These are phyloP conservation scores for Drosophila neutralis DNA, from an alignment of 2,888 invertebrate genomes.

Conservation along the genomic window DNA sequence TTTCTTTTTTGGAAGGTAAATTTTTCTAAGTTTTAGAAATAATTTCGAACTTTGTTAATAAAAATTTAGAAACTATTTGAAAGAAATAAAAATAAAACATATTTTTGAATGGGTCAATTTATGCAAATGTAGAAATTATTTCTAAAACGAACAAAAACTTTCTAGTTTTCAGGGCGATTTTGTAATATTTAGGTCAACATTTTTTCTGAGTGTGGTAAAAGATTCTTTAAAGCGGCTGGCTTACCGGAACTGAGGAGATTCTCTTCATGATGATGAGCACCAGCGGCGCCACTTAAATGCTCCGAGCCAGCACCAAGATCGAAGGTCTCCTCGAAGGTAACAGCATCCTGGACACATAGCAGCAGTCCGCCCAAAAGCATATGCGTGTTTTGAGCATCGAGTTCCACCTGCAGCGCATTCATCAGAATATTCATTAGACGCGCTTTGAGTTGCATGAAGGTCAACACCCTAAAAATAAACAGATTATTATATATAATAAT, in stretches of 20 bases:
- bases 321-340: constrained; percentile 89
- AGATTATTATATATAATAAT: neutral
- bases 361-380: constrained; percentile 93
- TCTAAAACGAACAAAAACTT: neutral
- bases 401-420: constrained; percentile 93
- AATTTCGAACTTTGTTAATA: too few relatives aligned
- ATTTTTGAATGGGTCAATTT: neutral
- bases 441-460: constrained; percentile 90
- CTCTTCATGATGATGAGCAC: constrained; percentile 77
- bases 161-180: neutral
- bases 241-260: constrained; percentile 90
- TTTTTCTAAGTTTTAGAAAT: neutral
- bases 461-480: constrained; percentile 82
- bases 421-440: constrained; percentile 92
- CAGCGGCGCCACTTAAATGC: constrained; percentile 85
- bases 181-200: neutral
- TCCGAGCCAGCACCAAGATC: constrained; percentile 87
- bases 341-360: constrained; percentile 92
- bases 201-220: neutral
- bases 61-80: too few relatives aligned
- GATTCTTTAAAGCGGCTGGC: neutral
- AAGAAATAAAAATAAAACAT: too few relatives aligned
- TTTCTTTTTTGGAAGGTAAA: neutral
- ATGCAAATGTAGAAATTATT: neutral
- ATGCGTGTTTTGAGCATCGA: constrained; percentile 94